These are phyloP conservation scores for Thaumetopoea pityocampa DNA, from an alignment of 1,140 invertebrate genomes.

Conservation along the genomic window DNA sequence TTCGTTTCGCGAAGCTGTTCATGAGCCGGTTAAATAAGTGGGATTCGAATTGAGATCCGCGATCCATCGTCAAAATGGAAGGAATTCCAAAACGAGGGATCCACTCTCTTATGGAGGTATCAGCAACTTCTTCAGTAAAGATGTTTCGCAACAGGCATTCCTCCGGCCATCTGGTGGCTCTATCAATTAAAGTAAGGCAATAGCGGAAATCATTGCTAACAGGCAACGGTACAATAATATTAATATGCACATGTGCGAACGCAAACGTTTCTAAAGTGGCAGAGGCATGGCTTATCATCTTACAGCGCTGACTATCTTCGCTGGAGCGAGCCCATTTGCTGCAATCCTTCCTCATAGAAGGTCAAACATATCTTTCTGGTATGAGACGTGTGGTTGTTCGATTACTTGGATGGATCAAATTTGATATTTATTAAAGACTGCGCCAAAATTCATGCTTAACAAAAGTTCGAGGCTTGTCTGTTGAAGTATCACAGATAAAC, in stretches of 20 bases:
- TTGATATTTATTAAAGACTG: conserved; percentile 42
- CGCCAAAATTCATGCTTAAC: conserved; percentile 28
- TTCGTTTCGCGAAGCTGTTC: not conserved
- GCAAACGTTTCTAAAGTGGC: conserved; percentile 29
- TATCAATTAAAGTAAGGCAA: no score
- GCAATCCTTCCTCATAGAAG: conserved; percentile 41
- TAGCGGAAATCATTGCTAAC: no score
- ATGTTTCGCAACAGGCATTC: no score
- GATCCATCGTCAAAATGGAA: not conserved
- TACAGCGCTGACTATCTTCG: conserved; percentile 15
- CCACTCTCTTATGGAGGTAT: no score
- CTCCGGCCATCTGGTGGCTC: no score
- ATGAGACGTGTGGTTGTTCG: conserved; percentile 45
- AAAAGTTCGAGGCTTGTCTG: conserved; percentile 19
- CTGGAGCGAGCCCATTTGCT: conserved; percentile 27
- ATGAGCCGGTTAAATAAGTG: not conserved
- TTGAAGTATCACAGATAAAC: not conserved
- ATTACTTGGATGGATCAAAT: conserved; percentile 40
- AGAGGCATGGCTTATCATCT: conserved; percentile 25
- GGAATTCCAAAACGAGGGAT: not conserved
- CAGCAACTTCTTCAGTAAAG: no score
- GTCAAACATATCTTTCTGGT: conserved; percentile 59
- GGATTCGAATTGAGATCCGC: not conserved
- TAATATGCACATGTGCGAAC: no score
- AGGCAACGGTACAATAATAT: no score